A percentile compares a stretch with the other conserved stretches of the same genome.
Evolutionary conservation across 2,797 vertebrate genomes (phyloP).

Genomic region (Discoglossus pictus): DNA sequence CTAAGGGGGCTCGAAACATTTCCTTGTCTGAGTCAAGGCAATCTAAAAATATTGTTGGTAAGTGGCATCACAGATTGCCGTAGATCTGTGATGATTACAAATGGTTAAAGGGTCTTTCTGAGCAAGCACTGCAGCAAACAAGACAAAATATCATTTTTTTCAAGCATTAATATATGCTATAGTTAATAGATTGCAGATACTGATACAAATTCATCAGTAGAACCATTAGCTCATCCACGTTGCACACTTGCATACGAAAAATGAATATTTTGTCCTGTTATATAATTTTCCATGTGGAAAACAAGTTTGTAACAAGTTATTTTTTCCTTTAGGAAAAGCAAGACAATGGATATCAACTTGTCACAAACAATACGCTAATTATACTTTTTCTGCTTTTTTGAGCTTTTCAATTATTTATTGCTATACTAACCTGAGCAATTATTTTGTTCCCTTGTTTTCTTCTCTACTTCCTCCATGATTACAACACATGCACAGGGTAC

Average conservation of each 20-base stretch:
- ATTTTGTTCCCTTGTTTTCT: conserved; percentile 74
- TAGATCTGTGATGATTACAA: conserved; percentile 54
- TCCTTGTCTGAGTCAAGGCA: conserved; percentile 88
- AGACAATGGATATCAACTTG: not conserved
- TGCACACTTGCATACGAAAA: conserved; percentile 5
- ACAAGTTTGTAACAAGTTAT: conserved; percentile 48
- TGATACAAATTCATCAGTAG: fast-evolving
- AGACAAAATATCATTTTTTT: conserved; percentile 53
- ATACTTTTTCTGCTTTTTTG: conserved; percentile 65
- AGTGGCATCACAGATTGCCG: conserved; percentile 73
- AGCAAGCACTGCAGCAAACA: not conserved
- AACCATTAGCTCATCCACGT: not conserved
- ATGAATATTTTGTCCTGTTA: conserved; percentile 47
- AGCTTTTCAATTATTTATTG: conserved; percentile 30
- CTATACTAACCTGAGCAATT: conserved; percentile 74
- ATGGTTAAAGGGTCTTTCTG: not conserved
- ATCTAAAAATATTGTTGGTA: conserved; percentile 84
- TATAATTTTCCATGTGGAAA: conserved; percentile 13
- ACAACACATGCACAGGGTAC: conserved; percentile 86
- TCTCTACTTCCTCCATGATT: conserved; percentile 60
- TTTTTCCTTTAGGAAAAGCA: not conserved
- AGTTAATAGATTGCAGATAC: not conserved
- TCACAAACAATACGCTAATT: conserved; percentile 51
- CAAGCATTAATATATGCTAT: not conserved
- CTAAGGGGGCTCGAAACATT: conserved; percentile 88